These are phyloP conservation scores for Nyctalus aviator DNA, from an alignment of 2,797 vertebrate genomes.

Conservation along the genomic window DNA sequence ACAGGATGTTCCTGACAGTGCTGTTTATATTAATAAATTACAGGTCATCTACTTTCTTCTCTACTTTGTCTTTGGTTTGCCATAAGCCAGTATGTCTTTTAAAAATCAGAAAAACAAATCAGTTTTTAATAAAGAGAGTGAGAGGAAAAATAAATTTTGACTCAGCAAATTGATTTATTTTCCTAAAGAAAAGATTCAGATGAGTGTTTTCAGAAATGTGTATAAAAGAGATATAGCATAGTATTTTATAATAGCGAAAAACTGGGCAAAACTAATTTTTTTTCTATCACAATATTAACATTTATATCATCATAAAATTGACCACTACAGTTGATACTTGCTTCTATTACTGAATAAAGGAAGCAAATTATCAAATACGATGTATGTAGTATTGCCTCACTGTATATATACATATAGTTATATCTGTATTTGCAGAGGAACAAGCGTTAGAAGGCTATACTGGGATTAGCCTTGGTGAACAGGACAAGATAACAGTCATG, in stretches of 20 bases:
- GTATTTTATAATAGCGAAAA: constrained; percentile 43
- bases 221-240: neutral
- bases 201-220: neutral
- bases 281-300: neutral
- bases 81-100: constrained; percentile 16
- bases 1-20: neutral
- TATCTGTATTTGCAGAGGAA: neutral
- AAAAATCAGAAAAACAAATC: constrained; percentile 61
- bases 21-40: neutral
- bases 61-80: constrained; percentile 27
- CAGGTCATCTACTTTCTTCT: neutral
- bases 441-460: neutral
- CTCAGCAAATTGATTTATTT: constrained; percentile 56
- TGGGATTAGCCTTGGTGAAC: neutral
- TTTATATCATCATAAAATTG: neutral
- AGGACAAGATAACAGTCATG: neutral
- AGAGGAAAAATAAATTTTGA: constrained; percentile 59
- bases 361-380: neutral
- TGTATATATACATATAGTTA: neutral
- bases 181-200: constrained; percentile 32
- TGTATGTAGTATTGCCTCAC: neutral
- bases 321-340: neutral
- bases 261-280: neutral
- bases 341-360: constrained; percentile 36
- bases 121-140: constrained; percentile 1